Evolutionary conservation across 2,888 invertebrate species (phyloP).

Genomic region (Ichneumon xanthorius): DNA sequence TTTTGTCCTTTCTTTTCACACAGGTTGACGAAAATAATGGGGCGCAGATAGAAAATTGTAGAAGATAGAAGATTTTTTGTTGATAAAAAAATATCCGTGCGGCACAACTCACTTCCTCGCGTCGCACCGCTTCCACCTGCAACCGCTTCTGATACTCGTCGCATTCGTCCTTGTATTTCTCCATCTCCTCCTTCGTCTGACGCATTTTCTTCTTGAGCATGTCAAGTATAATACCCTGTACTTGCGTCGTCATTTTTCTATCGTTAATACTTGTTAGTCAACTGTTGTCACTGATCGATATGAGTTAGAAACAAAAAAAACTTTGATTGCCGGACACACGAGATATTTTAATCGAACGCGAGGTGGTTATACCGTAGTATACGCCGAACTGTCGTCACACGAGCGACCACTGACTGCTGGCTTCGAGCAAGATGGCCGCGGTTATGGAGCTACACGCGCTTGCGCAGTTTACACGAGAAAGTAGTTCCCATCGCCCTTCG

Average conservation of each 20-base stretch:
- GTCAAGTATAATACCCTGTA: constrained; percentile 97
- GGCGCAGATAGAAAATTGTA: constrained; percentile 1
- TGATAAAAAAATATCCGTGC: constrained; percentile 30
- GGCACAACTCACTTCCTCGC: constrained; percentile 96
- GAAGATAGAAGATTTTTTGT: background rate
- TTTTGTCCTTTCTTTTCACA: constrained; percentile 12
- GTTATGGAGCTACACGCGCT: constrained; percentile 72
- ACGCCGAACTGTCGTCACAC: constrained; percentile 76
- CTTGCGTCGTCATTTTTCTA: constrained; percentile 93
- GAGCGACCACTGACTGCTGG: constrained; percentile 81
- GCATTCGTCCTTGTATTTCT: constrained; percentile 98
- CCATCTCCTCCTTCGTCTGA: constrained; percentile 99
- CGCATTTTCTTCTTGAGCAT: constrained; percentile 99
- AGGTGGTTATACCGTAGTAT: constrained; percentile 71
- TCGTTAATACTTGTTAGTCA: background rate
- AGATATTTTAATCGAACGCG: constrained; percentile 61
- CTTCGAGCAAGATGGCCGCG: constrained; percentile 81
- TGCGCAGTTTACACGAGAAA: constrained; percentile 70
- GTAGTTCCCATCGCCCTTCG: constrained; percentile 68
- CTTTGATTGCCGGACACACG: constrained; percentile 44
- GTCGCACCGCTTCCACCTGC: constrained; percentile 97
- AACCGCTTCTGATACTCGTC: constrained; percentile 98
- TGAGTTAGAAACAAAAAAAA: constrained; percentile 32
- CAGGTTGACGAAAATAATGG: background rate
- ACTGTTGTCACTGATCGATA: constrained; percentile 30